phyloP scores from a whole-genome alignment of 2,888 invertebrate species.

The Colletes collaris region DNA sequence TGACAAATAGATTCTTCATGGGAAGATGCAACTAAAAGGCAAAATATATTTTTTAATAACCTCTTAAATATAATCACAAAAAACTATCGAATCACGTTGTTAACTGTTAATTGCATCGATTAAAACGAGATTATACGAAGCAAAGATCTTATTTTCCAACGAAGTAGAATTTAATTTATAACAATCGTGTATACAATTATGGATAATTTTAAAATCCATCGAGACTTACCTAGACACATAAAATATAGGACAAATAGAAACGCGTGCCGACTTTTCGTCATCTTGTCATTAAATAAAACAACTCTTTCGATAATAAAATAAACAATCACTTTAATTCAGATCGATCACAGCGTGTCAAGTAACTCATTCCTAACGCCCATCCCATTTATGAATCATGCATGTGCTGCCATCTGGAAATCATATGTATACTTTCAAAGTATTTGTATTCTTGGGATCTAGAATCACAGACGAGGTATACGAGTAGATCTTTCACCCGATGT shows the following conservation, averaged over 20 bases:
- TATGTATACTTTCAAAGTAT: neutral
- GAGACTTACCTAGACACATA: constrained; percentile 46
- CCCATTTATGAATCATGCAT: constrained; percentile 40
- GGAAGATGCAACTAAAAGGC: constrained; percentile 32
- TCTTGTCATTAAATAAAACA: constrained; percentile 36
- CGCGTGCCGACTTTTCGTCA: constrained; percentile 31
- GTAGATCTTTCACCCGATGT: too few relatives aligned
- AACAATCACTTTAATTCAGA: constrained; percentile 1
- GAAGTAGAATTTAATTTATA: neutral
- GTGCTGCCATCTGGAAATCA: constrained; percentile 40
- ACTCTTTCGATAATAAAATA: constrained; percentile 1
- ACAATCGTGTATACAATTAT: neutral
- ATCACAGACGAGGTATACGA: too few relatives aligned
- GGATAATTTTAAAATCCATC: neutral
- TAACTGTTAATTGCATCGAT: neutral
- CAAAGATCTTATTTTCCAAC: neutral
- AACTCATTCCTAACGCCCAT: constrained; percentile 45
- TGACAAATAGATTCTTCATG: constrained; percentile 84
- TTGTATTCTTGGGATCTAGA: too few relatives aligned
- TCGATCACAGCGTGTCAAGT: constrained; percentile 1
- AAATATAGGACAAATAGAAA: constrained; percentile 28
- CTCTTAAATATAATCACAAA: neutral
- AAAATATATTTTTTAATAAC: neutral
- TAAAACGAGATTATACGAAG: neutral
- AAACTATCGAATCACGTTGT: neutral